Base-by-base conservation (phyloP, 2,113 vertebrate genomes). In the Damaliscus lunatus region DNA sequence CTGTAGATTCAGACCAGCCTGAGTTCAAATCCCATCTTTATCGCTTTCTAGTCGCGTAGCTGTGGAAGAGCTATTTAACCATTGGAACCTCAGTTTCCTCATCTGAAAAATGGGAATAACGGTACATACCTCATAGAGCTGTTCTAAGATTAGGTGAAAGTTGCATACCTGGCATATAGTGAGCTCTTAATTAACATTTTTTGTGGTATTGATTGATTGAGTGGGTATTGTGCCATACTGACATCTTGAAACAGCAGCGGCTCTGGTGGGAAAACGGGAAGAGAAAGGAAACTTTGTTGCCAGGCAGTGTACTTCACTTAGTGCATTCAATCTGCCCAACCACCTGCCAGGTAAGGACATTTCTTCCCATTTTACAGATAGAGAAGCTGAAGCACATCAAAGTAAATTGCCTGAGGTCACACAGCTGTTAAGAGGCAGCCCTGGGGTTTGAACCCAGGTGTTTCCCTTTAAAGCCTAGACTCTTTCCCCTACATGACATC, bases 111-210 rank as follows among this genome's bases (percentile, higher is more conserved):
- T 90, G 60, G 46, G 84, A 17, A 57, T 82, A 15, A 52, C 0
- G 15, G 85, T 29, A 13, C 5, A 2, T 3, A 14, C 53, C 43
- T 5, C 14, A 16, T 11, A 59, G 25, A 55, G 17, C 6, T 83
- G 50, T 64, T 33, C 1, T 9, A 57, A 59, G 19, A 55, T n/a
- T 21, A 4, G 7, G 11, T 46, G 46, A 88, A 31, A 77, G 11
- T 21, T 17, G 6, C 5, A 3, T 16, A 27, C 9, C 16, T 29
- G 19, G 59, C 4, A 0, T 52, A 2, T 4, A n/a, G 48, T 31
- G 48, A 12, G 7, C 27, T 52, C 40, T 83, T 87, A n/a, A 19
- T 6, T 10, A 25, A 36, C 6, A 2, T 43, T 40, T 77, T 77
- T 77, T 43, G 10, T 92, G 17, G 5, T 33, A n/a, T 9, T 25